Evolutionary conservation across 2,113 vertebrate species (phyloP).

Genomic region (Ancistrus triradiatus): DNA sequence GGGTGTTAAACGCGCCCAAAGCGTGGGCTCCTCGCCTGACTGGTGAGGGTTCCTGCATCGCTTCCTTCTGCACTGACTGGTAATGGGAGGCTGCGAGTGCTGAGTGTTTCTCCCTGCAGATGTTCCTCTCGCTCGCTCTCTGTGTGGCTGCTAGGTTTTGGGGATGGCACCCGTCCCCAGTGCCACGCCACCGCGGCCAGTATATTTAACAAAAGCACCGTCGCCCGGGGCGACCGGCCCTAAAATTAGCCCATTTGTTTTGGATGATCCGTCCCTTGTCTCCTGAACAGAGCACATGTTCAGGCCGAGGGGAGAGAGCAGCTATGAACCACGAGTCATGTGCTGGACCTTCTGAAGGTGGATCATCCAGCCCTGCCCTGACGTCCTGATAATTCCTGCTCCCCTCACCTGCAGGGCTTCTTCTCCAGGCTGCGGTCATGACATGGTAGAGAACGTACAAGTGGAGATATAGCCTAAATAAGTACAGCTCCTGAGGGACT

Average conservation of each 20-base stretch:
- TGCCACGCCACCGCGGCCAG: background rate
- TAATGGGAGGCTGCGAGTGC: background rate
- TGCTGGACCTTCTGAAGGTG: background rate
- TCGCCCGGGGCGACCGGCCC: slow-evolving; percentile 1
- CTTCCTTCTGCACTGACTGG: slow-evolving; percentile 29
- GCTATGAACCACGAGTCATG: slow-evolving; percentile 13
- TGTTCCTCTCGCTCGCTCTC: slow-evolving; percentile 18
- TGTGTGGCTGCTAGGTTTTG: background rate
- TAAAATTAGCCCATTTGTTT: slow-evolving; percentile 1
- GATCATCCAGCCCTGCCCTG: background rate
- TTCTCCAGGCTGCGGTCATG: too few relatives aligned
- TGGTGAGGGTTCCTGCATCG: background rate
- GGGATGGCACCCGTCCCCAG: background rate
- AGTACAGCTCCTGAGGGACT: too few relatives aligned
- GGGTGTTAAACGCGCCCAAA: slow-evolving; percentile 1
- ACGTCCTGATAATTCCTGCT: background rate
- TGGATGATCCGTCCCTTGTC: background rate
- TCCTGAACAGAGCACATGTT: background rate
- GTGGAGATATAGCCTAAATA: too few relatives aligned
- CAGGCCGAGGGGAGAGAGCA: background rate
- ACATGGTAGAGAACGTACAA: too few relatives aligned
- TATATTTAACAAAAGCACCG: background rate
- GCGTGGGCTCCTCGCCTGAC: background rate
- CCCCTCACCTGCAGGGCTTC: too few relatives aligned
- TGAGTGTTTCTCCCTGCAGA: slow-evolving; percentile 4